Percentiles rank a stretch among this genome's conserved stretches.
These are phyloP conservation scores for Siderastrea radians DNA, from an alignment of 92 coral and sea anemone genomes.

Conservation along the genomic window DNA sequence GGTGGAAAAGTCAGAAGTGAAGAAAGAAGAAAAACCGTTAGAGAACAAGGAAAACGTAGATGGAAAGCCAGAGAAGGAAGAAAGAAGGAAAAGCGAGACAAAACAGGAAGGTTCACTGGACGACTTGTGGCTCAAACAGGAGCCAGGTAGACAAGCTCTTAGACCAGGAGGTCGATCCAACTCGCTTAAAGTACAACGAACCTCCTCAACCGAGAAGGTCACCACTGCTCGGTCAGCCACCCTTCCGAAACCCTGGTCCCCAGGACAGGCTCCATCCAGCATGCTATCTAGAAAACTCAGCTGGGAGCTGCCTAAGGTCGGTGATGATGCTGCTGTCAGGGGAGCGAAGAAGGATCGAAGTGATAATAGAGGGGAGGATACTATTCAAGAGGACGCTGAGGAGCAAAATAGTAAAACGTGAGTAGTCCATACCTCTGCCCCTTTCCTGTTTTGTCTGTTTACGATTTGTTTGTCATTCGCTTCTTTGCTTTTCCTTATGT, in stretches of 20 bases:
- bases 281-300: slow-evolving; percentile 76
- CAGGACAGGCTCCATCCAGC: slow-evolving; percentile 58
- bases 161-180: slow-evolving; percentile 51
- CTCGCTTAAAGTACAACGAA: slow-evolving; percentile 36
- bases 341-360: slow-evolving; percentile 21
- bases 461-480: neutral
- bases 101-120: slow-evolving; percentile 1
- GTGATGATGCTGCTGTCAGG: neutral
- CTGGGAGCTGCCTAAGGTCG: slow-evolving; percentile 60
- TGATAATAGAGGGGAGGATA: slow-evolving; percentile 15
- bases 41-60: neutral
- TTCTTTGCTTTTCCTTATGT: neutral
- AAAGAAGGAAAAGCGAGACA: slow-evolving; percentile 9
- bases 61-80: slow-evolving; percentile 8
- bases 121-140: slow-evolving; percentile 80
- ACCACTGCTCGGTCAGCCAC: slow-evolving; percentile 78
- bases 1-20: neutral
- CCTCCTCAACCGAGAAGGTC: slow-evolving; percentile 15
- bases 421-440: neutral
- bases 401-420: slow-evolving; percentile 32
- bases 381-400: slow-evolving; percentile 39
- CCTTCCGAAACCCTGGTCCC: slow-evolving; percentile 90
- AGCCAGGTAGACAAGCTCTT: slow-evolving; percentile 24
- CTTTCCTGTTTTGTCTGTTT: neutral
- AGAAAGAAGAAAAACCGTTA: neutral